These are phyloP conservation scores for Neodiprion lecontei DNA, from an alignment of 1,140 invertebrate genomes.

Conservation along the genomic window DNA sequence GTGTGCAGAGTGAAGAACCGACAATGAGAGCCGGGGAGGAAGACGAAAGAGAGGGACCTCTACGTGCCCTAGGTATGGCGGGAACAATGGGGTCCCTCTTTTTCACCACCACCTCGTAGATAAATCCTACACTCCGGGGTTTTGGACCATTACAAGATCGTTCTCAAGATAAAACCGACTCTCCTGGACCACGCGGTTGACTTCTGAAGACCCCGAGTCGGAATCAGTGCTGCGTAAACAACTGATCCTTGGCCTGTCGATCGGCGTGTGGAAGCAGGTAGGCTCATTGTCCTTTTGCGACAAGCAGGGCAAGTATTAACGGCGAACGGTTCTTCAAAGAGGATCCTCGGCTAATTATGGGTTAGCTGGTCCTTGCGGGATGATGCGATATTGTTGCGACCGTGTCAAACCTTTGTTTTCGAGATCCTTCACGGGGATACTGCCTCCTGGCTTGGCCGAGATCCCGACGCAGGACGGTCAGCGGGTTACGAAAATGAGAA, in stretches of 20 bases:
- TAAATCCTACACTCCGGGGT: not conserved
- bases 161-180: not conserved
- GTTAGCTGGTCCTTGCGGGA: not conserved
- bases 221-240: not conserved
- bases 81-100: not conserved
- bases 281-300: not conserved
- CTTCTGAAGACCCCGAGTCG: not conserved
- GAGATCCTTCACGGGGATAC: not conserved
- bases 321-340: not conserved
- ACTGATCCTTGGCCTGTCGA: slow-evolving; percentile 1
- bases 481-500: not conserved
- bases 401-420: slow-evolving; percentile 7
- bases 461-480: not conserved
- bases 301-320: not conserved
- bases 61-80: not conserved
- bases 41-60: not conserved
- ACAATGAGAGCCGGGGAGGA: not conserved
- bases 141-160: slow-evolving; percentile 3
- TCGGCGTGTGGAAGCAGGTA: not conserved
- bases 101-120: not conserved
- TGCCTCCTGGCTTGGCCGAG: not conserved
- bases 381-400: not conserved
- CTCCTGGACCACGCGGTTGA: not conserved
- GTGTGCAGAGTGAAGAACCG: not conserved
- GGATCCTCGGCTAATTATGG: slow-evolving; percentile 2